Evolutionary conservation across 2,797 vertebrate species (phyloP).

Genomic region (Antrozous pallidus): DNA sequence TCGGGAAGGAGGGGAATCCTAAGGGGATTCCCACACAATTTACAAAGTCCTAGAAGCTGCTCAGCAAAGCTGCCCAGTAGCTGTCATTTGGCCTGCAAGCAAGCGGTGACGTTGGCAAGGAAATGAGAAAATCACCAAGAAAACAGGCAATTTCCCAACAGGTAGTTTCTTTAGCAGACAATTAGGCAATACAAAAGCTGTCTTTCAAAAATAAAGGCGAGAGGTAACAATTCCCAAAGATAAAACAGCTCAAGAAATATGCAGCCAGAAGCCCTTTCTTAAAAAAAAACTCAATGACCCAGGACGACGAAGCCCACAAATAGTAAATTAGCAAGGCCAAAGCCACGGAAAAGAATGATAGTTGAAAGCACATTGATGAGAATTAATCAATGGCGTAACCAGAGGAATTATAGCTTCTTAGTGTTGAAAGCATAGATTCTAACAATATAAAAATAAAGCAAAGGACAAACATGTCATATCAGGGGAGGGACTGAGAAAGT

Average conservation of each 20-base stretch:
- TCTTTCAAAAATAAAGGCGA: conserved; percentile 31
- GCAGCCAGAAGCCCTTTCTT: neutral
- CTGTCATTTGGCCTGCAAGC: neutral
- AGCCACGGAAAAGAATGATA: neutral
- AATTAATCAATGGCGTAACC: neutral
- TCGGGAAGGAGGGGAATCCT: neutral
- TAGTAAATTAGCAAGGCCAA: neutral
- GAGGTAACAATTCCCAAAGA: neutral
- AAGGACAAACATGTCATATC: neutral
- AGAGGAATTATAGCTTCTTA: neutral
- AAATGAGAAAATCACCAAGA: neutral
- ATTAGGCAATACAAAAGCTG: neutral
- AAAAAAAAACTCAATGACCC: neutral
- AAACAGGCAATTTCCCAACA: neutral
- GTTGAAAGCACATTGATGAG: neutral
- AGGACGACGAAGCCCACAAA: neutral
- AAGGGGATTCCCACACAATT: neutral
- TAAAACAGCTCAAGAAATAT: neutral
- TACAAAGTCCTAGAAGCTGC: neutral
- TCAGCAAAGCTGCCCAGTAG: neutral
- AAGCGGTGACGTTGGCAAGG: neutral
- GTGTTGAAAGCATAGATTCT: neutral
- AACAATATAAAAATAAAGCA: conserved; percentile 17
- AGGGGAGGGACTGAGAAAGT: too few species aligned
- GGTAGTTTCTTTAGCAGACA: neutral